Evolutionary conservation across 1,140 invertebrate genomes (phyloP), one percentile per base, ranked within the genome.

Genomic region (Saccostrea glomerata): DNA sequence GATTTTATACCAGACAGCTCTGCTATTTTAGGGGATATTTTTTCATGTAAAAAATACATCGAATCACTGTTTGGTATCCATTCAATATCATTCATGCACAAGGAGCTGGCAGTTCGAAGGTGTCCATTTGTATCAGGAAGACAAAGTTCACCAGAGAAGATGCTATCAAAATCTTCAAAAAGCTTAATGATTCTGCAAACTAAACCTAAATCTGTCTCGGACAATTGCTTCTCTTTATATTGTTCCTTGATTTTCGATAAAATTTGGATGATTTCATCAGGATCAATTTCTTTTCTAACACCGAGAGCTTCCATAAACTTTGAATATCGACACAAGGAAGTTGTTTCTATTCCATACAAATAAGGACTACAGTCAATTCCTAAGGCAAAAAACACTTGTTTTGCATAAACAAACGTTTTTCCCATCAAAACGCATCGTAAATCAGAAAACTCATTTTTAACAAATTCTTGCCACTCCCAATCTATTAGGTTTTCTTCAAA

Each of bases 41-140:
- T 86, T 11, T n/a, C 13, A 87, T 92, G 87, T 15, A 93, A 63
- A 82, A 90, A 87, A 9, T 88, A 85, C 85, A 93, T 90, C 6
- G 63, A 66, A 0, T 83, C 20, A 12, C 30, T 58, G 66, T 84
- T 87, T 90, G 11, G 0, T 87, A 82, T 66, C 86, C 63, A 85
- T 92, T 90, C 84, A 92, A 90, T 54, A 91, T 88, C 47, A 90
- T 92, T 12, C 92, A 85, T 54, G 73, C 83, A 13, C 30, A 70
- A 9, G 82, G 85, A 1, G 55, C 56, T 17, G 58, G 63, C 23
- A 92, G 23, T 17, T 23, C 3, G n/a, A 86, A 60, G 12, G 89
- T 58, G 9, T 54, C 25, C 58, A 90, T 88, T 73, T 30, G 55
- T 23, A 30, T 55, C 56, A 7, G 55, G 54, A 7, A 87, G 70